Percentiles rank a stretch among this genome's conserved stretches.
These are phyloP conservation scores for Drosophila pachea DNA, from an alignment of 1,140 invertebrate genomes.

Conservation along the genomic window DNA sequence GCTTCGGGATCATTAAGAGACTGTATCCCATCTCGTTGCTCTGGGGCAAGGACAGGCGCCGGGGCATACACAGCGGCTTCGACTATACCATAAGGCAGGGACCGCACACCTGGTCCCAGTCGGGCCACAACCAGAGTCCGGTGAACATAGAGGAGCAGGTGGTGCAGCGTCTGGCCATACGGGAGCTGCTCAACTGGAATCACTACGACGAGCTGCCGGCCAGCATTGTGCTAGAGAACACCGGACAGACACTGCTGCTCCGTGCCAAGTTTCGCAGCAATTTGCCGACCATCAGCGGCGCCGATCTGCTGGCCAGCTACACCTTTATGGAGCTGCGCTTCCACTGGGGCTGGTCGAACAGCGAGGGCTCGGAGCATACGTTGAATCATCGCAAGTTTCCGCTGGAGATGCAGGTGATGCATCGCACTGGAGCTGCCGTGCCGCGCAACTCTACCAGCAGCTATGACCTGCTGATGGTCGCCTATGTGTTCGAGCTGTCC, in stretches of 20 bases:
- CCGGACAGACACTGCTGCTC: slow-evolving; percentile 70
- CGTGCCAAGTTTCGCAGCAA: slow-evolving; percentile 70
- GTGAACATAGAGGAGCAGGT: slow-evolving; percentile 78
- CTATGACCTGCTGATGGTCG: slow-evolving; percentile 70
- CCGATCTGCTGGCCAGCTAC: slow-evolving; percentile 79
- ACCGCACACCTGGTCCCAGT: slow-evolving; percentile 76
- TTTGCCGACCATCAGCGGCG: slow-evolving; percentile 80
- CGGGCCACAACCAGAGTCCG: slow-evolving; percentile 65
- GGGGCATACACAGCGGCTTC: background rate
- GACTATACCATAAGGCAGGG: slow-evolving; percentile 53
- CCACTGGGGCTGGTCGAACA: slow-evolving; percentile 81
- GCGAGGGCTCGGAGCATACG: slow-evolving; percentile 82
- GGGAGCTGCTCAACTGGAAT: slow-evolving; percentile 73
- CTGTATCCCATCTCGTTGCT: background rate
- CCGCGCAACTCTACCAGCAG: slow-evolving; percentile 54
- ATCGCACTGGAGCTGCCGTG: slow-evolving; percentile 56
- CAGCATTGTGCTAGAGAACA: slow-evolving; percentile 67
- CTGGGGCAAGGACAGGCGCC: background rate
- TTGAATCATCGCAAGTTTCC: slow-evolving; percentile 80
- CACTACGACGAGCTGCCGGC: slow-evolving; percentile 72
- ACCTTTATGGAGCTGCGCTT: slow-evolving; percentile 80
- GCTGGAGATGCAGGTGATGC: slow-evolving; percentile 81
- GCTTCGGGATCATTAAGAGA: background rate
- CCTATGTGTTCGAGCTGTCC: slow-evolving; percentile 69
- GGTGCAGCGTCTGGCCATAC: slow-evolving; percentile 58